Percentiles rank a stretch among this genome's conserved stretches.
phyloP scores from a whole-genome alignment of 2,113 vertebrate species.

The Tursiops truncatus region DNA sequence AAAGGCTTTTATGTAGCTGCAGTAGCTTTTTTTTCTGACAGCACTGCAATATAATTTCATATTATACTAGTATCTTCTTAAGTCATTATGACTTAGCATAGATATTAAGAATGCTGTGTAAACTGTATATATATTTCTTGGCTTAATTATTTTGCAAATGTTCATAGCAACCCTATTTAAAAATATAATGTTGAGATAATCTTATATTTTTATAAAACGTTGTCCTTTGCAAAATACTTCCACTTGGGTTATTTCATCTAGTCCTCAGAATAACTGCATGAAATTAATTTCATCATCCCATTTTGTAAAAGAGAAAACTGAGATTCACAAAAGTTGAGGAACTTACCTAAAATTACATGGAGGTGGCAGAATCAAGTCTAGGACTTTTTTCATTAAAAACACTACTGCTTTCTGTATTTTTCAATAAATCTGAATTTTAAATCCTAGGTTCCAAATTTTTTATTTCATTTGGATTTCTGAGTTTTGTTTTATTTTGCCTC shows the following conservation, averaged over 20 bases:
- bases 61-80: neutral
- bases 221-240: neutral
- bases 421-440: neutral
- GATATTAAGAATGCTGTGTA: neutral
- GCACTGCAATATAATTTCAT: neutral
- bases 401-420: neutral
- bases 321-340: neutral
- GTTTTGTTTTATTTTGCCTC: neutral
- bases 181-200: neutral
- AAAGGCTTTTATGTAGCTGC: neutral
- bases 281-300: too few relatives aligned
- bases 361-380: neutral
- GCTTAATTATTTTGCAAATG: neutral
- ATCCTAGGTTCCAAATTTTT: neutral
- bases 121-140: neutral
- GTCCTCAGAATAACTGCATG: neutral
- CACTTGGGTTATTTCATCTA: neutral
- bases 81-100: neutral
- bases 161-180: neutral
- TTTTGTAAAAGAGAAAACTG: neutral
- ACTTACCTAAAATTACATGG: neutral
- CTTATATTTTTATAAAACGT: neutral
- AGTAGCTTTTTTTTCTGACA: neutral
- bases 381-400: neutral
- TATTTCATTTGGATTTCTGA: neutral